Base-by-base conservation (phyloP, 1,140 invertebrate genomes). In the Saccostrea echinata region DNA sequence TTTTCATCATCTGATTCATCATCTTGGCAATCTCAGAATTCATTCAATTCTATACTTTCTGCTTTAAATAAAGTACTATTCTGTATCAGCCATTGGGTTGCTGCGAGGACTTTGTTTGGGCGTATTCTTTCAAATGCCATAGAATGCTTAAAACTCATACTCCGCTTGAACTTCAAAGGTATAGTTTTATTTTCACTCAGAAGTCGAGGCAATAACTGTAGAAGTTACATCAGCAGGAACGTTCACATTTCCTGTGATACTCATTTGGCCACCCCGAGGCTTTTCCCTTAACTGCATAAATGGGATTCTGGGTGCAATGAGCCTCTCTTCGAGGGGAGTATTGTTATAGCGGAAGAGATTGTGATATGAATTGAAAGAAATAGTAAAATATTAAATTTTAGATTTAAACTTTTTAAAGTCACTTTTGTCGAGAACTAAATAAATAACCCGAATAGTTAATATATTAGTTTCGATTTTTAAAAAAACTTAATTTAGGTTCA, bases 251-350 rank as follows among this genome's bases (percentile, higher is more conserved):
- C 86, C 86, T 43, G 27, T 80, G 6, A 90, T 71, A 12, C 27
- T 85, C 61, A 85, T 18, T 57, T 90, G 89, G 3, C 83, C 61
- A 21, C 89, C 89, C n/a, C 89, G 51, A 33, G 88, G 89, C 35
- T 84, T 61, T 84, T 88, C 87, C 24, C 85, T 18, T 8, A 90
- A 35, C 85, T 90, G 87, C 88, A 90, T 90, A 76, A 90, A 90
- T 27, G 88, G 87, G 52, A 90, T 87, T 57, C 89, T 52, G 52
- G 85, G 68, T 0, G 87, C 43, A 6, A 90, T 35, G 1, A 87
- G 80, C 27, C 85, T 76, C 80, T 88, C 84, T 57, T 90, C 89
- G n/a, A 90, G 52, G n/a, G n/a, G n/a, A n/a, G n/a, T n/a, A n/a
- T n/a, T n/a, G n/a, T n/a, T n/a, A n/a, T n/a, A n/a, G n/a, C n/a